Evolutionary conservation across 1,140 invertebrate genomes (phyloP), one percentile per base, ranked within the genome.

Genomic region (Drosophila nikananu): DNA sequence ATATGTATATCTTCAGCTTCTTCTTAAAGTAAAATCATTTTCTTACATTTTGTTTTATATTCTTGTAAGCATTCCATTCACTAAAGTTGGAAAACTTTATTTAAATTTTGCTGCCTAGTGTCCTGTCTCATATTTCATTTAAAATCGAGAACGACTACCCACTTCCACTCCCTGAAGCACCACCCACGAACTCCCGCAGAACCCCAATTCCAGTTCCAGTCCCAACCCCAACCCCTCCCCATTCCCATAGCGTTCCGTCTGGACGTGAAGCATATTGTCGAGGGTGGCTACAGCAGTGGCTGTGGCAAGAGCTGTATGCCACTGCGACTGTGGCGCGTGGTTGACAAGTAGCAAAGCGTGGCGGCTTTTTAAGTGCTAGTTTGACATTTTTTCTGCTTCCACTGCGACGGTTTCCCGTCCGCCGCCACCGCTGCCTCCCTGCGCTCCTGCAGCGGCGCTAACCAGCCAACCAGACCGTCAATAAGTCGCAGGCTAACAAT

Each of bases 281-380:
- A 83, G 84, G 84, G 84, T 87, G 70, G 70, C 68, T 71, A 35
- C 23, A 21, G 42, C 32, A 21, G 51, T 17, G 15, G 25, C 32
- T 55, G 21, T 27, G 12, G 32, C 25, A 19, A 30, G 32, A 32
- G 19, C 46, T 35, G 52, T 49, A 55, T 35, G 65, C 39, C 41
- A 72, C 49, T 30, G 51, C 64, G 64, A 68, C 70, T 72, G 70
- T 39, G 84, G 84, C 81, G 77, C 84, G 81, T 89, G 84, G 84
- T 89, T 87, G 77, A 81, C 84, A 87, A 87, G 84, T 87, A 87
- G 84, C 84, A 89, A 87, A 87, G 84, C 84, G 84, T 87, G 84
- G 84, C 84, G 84, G 84, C 84, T 84, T 80, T 79, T 87, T 87
- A 87, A 87, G 84, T 87, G 84, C 84, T 87, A 87, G 84, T 87